Evolutionary conservation across 2,797 vertebrate genomes (phyloP), one percentile per base, ranked within the genome.

Genomic region (Oceanodroma leucorhoa): DNA sequence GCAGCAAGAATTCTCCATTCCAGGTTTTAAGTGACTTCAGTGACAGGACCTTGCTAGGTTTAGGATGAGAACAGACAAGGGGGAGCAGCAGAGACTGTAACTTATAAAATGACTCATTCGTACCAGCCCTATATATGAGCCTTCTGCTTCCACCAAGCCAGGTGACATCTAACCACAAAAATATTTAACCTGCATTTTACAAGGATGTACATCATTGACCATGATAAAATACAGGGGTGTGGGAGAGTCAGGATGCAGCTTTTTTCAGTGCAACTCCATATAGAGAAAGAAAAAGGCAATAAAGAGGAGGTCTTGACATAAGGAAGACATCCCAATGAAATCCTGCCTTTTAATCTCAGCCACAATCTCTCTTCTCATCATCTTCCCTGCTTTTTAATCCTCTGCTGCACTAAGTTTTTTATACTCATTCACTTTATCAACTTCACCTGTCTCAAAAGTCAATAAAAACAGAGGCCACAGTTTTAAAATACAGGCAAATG

Each of bases 231-330:
- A 85, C 81, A 87, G 92, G 50, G 55, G 32, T 40, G 90, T 77
- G 96, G 94, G 96, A 95, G 95, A 90, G 91, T 77, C 94, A 94
- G 91, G 90, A 94, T 93, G 81, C 67, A 93, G 77, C 34, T 94
- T 94, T 94, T 94, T 89, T 80, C 53, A 83, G 21, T 67, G 81
- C 40, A 93, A 41, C 38, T 80, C 45, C 83, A 67, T 41, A 62
- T 69, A 70, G 83, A 86, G 89, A 11, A 43, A 30, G 54, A 84
- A 80, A 73, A 43, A 43, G 60, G 71, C 78, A 90, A 89, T 96
- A 92, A 92, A 95, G 92, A 89, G 46, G 70, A 93, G 61, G 34
- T 75, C 83, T 57, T 95, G 95, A 84, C 91, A 92, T 43, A 67
- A 87, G 57, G 71, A 95, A 90, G 91, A 89, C 90, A 93, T 91